Evolutionary conservation across 2,797 vertebrate species (phyloP).

Genomic region (Schizopygopsis pylzovi): DNA sequence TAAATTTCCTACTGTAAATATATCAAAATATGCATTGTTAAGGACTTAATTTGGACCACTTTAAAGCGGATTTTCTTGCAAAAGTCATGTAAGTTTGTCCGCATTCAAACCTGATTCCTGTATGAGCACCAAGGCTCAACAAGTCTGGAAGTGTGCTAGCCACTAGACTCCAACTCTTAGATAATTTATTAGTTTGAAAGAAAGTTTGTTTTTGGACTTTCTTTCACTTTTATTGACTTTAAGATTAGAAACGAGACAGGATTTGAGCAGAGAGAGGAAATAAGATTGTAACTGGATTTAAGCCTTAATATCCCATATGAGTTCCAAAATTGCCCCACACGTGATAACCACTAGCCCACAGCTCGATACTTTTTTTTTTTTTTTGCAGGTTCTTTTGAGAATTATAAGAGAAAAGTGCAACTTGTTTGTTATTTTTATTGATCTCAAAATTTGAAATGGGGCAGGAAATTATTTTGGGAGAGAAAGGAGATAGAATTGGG

Average conservation of each 20-base stretch:
- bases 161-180: neutral
- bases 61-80: neutral
- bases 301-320: constrained; percentile 1
- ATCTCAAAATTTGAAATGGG: constrained; percentile 17
- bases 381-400: neutral
- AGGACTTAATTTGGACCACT: too few species aligned
- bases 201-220: neutral
- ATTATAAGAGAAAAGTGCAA: neutral
- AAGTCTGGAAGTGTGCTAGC: neutral
- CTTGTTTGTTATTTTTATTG: neutral
- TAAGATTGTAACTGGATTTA: constrained; percentile 5
- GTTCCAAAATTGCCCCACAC: neutral
- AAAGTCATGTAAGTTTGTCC: neutral
- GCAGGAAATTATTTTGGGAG: constrained; percentile 1
- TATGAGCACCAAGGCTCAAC: too few species aligned
- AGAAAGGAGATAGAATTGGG: constrained; percentile 1
- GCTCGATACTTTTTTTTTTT: neutral
- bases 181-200: neutral
- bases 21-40: too few species aligned
- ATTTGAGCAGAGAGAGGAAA: neutral
- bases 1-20: too few species aligned
- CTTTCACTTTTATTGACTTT: neutral
- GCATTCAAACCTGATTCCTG: neutral
- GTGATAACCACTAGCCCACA: neutral
- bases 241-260: neutral